These are phyloP conservation scores for Pelosia muscerda DNA, from an alignment of 2,888 invertebrate species.

Conservation along the genomic window DNA sequence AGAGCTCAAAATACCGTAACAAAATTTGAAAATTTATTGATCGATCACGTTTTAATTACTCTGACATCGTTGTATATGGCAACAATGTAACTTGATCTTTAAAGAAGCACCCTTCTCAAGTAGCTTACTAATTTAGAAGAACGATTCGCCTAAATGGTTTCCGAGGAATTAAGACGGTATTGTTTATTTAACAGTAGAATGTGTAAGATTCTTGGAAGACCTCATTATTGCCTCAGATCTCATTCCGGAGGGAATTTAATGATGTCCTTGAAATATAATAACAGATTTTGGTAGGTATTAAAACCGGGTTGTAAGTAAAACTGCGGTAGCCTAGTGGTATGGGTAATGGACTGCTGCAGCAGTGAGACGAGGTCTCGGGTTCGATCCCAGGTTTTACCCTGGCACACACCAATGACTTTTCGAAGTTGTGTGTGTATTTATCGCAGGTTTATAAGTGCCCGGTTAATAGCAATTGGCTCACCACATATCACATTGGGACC, in stretches of 20 bases:
- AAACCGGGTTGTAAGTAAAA: too few relatives aligned
- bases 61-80: background rate
- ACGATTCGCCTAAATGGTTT: background rate
- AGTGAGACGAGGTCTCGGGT: too few relatives aligned
- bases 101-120: background rate
- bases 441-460: too few relatives aligned
- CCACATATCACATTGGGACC: too few relatives aligned
- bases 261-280: background rate
- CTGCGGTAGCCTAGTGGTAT: too few relatives aligned
- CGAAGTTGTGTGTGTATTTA: too few relatives aligned
- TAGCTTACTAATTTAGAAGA: constrained; percentile 3
- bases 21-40: background rate
- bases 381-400: too few relatives aligned
- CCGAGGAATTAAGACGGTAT: background rate
- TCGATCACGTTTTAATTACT: constrained; percentile 16
- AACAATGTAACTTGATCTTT: constrained; percentile 13
- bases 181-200: background rate
- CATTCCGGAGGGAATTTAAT: background rate
- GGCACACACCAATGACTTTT: too few relatives aligned
- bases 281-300: too few relatives aligned
- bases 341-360: too few relatives aligned
- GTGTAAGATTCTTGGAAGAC: background rate
- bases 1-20: background rate
- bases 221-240: background rate
- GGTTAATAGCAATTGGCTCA: too few relatives aligned